These are phyloP conservation scores for Macrosiphum euphorbiae DNA, from an alignment of 2,888 invertebrate species.

Conservation along the genomic window DNA sequence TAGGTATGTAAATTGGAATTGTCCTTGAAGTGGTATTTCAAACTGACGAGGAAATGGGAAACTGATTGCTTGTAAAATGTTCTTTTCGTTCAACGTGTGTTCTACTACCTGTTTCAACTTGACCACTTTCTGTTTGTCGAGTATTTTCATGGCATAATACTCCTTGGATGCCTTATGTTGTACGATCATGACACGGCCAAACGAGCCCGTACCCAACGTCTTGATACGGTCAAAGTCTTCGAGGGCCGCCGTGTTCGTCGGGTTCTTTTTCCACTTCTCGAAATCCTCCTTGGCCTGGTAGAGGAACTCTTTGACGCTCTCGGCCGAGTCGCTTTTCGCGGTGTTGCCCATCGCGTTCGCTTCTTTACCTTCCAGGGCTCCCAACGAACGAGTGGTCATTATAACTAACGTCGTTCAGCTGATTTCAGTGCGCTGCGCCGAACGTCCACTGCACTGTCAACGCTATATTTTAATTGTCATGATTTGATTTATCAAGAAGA, in stretches of 20 bases:
- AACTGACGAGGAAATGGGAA: conserved; percentile 99
- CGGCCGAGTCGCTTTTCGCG: conserved; percentile 97
- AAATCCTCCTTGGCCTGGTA: conserved; percentile 98
- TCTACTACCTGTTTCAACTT: conserved; percentile 99
- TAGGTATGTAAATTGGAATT: conserved; percentile 99
- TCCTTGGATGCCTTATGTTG: conserved; percentile 97
- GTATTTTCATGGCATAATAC: conserved; percentile 99
- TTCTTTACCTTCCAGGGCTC: conserved; percentile 76
- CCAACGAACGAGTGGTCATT: conserved; percentile 59
- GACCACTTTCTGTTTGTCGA: conserved; percentile 99
- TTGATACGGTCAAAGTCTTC: conserved; percentile 99
- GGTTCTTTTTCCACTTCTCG: conserved; percentile 98
- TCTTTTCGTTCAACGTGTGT: conserved; percentile 99
- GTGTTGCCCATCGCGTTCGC: conserved; percentile 93
- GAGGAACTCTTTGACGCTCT: conserved; percentile 98
- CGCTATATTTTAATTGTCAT: conserved; percentile 36
- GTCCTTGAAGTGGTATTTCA: conserved; percentile 99
- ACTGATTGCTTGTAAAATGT: conserved; percentile 98
- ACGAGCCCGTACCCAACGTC: conserved; percentile 98
- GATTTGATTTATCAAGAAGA: no score
- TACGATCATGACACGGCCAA: conserved; percentile 99
- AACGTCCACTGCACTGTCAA: conserved; percentile 48
- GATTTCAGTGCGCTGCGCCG: conserved; percentile 26
- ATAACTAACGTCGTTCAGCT: conserved; percentile 54
- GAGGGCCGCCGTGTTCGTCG: conserved; percentile 93